Evolutionary conservation across 2,797 vertebrate species (phyloP), one percentile per base, ranked within the genome.

Genomic region (Gymnothorax javanicus): DNA sequence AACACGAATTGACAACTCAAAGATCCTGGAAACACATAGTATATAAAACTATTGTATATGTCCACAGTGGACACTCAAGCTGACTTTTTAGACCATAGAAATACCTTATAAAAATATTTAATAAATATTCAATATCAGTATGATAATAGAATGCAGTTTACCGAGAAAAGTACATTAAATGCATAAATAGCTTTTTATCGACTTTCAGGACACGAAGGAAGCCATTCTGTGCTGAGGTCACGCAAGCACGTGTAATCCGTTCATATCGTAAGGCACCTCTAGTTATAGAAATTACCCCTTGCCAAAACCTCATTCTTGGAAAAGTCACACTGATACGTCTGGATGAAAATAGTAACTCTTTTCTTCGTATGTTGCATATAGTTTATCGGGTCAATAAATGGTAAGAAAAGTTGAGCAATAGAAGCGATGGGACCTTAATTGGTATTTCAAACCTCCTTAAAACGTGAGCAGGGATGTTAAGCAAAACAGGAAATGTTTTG

Each of bases 171-270:
- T 7, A 50, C 2, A 12, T 56, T 56, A 81, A 81, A 23, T 9
- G 9, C 50, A 54, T 54, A 0, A 81, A 23, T 81, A 4, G 17
- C 9, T 81, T 57, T 85, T 85, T 87, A 87, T 33, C 60, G 33
- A 83, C 86, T 87, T 82, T 71, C 82, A 87, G 86, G 86, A 87
- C 82, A 43, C 69, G 52, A 23, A 12, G 82, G 57, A 60, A 17
- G n/a, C 50, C 81, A 56, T 33, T 67, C 15, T 54, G 52, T 52
- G 15, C 77, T 69, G 43, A 60, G 57, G 57, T 58, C 79, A 81
- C 25, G n/a, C 52, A 81, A 81, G 56, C 77, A 81, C 77, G 77
- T 81, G 77, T 0, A 81, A 81, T 81, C 20, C 17, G 77, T 56
- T 54, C 77, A n/a, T 81, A n/a, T 81, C 77, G 52, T 81, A 56